phyloP scores from a whole-genome alignment of 2,797 vertebrate species.

The Scyliorhinus canicula region DNA sequence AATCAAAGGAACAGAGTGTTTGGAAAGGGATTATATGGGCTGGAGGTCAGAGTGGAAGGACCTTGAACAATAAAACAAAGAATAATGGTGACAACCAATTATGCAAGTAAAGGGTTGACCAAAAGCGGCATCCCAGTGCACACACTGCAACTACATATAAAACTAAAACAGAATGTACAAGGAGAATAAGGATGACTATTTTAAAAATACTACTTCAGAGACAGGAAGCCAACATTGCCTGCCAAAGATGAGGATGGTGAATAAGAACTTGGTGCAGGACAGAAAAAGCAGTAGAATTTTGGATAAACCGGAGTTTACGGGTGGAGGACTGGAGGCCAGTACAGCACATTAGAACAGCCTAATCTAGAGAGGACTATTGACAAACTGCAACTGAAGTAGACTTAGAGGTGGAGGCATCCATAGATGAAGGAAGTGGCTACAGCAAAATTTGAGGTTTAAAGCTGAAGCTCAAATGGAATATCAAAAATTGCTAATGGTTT shows the following conservation, averaged over 20 bases:
- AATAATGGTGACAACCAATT: not conserved
- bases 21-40: no score
- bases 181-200: not conserved
- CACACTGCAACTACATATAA: no score
- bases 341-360: not conserved
- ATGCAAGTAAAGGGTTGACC: not conserved
- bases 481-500: no score
- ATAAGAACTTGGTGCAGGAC: not conserved
- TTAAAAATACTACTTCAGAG: not conserved
- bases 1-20: no score
- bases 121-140: no score
- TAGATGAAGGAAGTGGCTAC: not conserved
- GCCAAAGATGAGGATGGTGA: not conserved
- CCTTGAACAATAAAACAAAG: not conserved
- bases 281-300: not conserved
- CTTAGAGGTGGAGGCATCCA: not conserved
- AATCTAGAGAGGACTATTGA: not conserved
- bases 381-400: not conserved
- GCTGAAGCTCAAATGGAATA: not conserved
- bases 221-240: not conserved
- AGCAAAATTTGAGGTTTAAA: not conserved
- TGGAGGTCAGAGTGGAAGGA: no score
- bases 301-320: not conserved
- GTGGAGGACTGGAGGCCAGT: not conserved
- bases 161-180: no score